phyloP scores from a whole-genome alignment of 2,888 invertebrate species.

The Diadromus collaris region DNA sequence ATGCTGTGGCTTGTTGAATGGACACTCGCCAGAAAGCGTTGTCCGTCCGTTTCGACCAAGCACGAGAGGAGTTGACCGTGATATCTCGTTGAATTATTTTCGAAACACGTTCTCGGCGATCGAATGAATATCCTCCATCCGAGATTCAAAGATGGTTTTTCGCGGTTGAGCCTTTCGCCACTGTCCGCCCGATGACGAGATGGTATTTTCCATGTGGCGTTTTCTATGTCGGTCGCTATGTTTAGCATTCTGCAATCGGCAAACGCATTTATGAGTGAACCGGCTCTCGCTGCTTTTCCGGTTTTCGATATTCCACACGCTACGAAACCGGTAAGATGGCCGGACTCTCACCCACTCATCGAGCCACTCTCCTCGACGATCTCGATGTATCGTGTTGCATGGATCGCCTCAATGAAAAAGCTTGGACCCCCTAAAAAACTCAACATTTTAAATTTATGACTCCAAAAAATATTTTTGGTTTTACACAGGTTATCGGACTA shows the following conservation, averaged over 20 bases:
- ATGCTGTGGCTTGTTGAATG: conserved; percentile 8
- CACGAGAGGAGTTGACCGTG: neutral
- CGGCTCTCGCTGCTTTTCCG: conserved; percentile 7
- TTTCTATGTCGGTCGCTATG: conserved; percentile 21
- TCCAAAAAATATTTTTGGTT: too few species aligned
- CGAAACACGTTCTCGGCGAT: neutral
- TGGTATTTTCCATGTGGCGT: conserved; percentile 20
- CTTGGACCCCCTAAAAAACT: too few species aligned
- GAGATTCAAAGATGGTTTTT: neutral
- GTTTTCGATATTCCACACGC: conserved; percentile 7
- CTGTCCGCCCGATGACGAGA: conserved; percentile 7
- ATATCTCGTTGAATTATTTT: neutral
- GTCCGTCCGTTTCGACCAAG: neutral
- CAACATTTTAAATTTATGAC: too few species aligned
- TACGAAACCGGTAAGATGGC: conserved; percentile 20
- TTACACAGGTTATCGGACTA: too few species aligned
- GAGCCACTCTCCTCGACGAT: neutral
- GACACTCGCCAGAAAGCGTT: conserved; percentile 3
- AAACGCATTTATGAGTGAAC: neutral
- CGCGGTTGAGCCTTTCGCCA: conserved; percentile 30
- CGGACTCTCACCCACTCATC: neutral
- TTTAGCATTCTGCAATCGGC: conserved; percentile 17
- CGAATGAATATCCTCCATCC: neutral
- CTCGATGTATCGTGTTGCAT: neutral
- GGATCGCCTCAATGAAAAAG: neutral